A percentile compares a stretch with the other conserved stretches of the same genome.
These are phyloP conservation scores for Nomada fucata DNA, from an alignment of 2,888 invertebrate genomes.

Conservation along the genomic window DNA sequence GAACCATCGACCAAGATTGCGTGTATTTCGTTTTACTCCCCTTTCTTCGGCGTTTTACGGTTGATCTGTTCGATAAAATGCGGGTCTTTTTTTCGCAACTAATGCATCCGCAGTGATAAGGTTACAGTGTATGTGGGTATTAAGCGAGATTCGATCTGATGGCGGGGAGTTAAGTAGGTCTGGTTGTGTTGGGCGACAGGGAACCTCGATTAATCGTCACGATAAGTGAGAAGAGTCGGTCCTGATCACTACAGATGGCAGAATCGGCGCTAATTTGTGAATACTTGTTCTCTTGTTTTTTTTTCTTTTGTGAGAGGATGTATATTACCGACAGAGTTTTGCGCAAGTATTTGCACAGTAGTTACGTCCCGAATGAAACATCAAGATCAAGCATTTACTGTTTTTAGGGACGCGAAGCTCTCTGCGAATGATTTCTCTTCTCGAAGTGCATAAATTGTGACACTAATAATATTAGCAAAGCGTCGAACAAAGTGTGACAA, in stretches of 20 bases:
- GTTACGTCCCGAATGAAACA: not conserved
- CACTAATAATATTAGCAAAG: not conserved
- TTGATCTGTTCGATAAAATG: not conserved
- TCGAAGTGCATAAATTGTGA: not conserved
- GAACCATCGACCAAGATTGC: not conserved
- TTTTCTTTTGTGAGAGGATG: no score
- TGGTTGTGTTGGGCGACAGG: constrained; percentile 4
- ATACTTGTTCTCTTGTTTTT: no score
- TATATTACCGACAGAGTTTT: no score
- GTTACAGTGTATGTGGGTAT: not conserved
- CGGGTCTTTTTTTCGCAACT: not conserved
- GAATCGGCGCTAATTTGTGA: not conserved
- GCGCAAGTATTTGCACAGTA: no score
- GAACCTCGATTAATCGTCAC: constrained; percentile 6
- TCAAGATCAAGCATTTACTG: no score
- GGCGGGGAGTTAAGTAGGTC: constrained; percentile 1
- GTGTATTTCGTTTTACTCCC: not conserved
- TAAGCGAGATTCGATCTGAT: constrained; percentile 1
- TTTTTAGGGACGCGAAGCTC: no score
- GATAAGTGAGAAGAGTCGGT: not conserved
- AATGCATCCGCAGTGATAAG: not conserved
- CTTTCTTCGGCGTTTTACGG: not conserved
- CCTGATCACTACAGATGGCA: not conserved
- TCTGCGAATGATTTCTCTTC: no score
- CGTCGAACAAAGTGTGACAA: not conserved